These are phyloP conservation scores for Drosophila trapezifrons DNA, from an alignment of 1,140 invertebrate genomes.

Conservation along the genomic window DNA sequence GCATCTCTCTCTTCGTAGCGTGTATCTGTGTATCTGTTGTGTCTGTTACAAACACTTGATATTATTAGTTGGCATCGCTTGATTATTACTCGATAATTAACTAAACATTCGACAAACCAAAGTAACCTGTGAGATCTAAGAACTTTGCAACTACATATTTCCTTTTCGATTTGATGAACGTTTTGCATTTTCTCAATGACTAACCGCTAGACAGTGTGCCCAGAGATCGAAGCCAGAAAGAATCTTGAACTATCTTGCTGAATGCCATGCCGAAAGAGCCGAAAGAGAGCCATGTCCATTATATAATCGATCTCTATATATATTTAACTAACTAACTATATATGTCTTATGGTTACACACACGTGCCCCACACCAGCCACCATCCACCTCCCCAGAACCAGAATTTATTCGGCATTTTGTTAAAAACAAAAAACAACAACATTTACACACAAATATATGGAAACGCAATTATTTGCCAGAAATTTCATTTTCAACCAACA, in stretches of 20 bases:
- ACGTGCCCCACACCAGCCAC: slow-evolving; percentile 60
- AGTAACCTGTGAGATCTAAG: slow-evolving; percentile 24
- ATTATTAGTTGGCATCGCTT: slow-evolving; percentile 81
- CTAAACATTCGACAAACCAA: neutral
- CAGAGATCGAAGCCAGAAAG: slow-evolving; percentile 38
- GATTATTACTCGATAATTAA: slow-evolving; percentile 43
- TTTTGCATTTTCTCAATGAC: slow-evolving; percentile 72
- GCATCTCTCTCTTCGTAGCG: slow-evolving; percentile 35
- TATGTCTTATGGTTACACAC: slow-evolving; percentile 84
- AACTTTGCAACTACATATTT: slow-evolving; percentile 44
- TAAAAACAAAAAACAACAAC: neutral
- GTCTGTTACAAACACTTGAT: slow-evolving; percentile 62
- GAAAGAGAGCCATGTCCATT: slow-evolving; percentile 41
- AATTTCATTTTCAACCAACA: slow-evolving; percentile 70
- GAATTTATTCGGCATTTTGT: slow-evolving; percentile 54
- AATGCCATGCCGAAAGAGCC: slow-evolving; percentile 26
- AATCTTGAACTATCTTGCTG: slow-evolving; percentile 31
- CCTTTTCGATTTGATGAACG: slow-evolving; percentile 56
- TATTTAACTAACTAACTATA: slow-evolving; percentile 54
- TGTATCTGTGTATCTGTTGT: slow-evolving; percentile 58
- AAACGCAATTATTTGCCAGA: slow-evolving; percentile 50
- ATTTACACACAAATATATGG: neutral
- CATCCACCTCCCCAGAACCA: slow-evolving; percentile 9
- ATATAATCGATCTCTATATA: slow-evolving; percentile 59
- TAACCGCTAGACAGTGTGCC: slow-evolving; percentile 46